phyloP scores from a whole-genome alignment of 2,113 vertebrate genomes.

The Indicator indicator region DNA sequence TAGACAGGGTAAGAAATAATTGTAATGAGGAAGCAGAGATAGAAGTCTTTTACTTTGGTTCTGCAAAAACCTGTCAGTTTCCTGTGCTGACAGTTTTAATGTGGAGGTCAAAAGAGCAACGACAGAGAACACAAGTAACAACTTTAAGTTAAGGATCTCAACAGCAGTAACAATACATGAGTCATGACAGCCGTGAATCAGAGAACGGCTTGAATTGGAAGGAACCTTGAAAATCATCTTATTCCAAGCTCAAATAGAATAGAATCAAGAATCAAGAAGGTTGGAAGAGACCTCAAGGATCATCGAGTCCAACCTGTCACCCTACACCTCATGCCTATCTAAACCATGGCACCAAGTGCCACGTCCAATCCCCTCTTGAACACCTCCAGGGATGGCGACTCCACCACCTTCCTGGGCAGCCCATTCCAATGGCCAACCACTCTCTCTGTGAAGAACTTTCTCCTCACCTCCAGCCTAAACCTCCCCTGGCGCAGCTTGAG shows the following conservation, averaged over 20 bases:
- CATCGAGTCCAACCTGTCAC: too few relatives aligned
- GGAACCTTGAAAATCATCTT: not conserved
- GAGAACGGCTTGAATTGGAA: not conserved
- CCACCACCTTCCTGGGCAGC: too few relatives aligned
- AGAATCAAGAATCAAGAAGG: too few relatives aligned
- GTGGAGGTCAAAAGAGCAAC: not conserved
- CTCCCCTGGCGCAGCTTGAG: too few relatives aligned
- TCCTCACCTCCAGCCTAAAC: too few relatives aligned
- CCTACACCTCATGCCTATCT: too few relatives aligned
- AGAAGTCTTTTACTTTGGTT: not conserved
- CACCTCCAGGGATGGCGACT: too few relatives aligned
- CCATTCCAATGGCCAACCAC: too few relatives aligned
- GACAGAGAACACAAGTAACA: not conserved
- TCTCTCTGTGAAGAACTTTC: too few relatives aligned
- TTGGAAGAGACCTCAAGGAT: too few relatives aligned
- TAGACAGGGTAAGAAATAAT: not conserved
- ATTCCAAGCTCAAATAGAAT: not conserved
- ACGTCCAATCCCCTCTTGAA: too few relatives aligned
- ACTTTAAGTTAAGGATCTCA: not conserved
- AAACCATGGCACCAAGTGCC: too few relatives aligned
- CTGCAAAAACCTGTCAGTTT: not conserved
- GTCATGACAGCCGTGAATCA: not conserved
- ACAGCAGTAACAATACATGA: not conserved
- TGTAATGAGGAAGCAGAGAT: not conserved
- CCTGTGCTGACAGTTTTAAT: not conserved